A percentile compares a stretch with the other conserved stretches of the same genome.
Evolutionary conservation across 2,888 invertebrate species (phyloP).

Genomic region (Polia nebulosa): DNA sequence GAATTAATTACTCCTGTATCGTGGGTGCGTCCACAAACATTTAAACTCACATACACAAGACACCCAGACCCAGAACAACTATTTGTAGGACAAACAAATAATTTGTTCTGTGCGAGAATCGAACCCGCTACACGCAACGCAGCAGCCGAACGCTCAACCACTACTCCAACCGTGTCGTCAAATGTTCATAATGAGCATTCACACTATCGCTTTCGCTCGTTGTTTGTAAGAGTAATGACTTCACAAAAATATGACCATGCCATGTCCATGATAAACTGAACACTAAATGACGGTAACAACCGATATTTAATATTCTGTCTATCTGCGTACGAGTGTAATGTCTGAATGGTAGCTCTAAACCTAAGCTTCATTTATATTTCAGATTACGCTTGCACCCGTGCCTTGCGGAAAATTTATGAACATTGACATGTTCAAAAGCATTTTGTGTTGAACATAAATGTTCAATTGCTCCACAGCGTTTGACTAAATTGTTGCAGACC

Average conservation of each 20-base stretch:
- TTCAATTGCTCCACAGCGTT: conserved; percentile 2
- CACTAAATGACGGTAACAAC: no score
- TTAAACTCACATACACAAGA: no score
- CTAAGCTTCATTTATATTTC: not conserved
- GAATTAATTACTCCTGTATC: no score
- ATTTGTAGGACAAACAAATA: no score
- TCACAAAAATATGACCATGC: not conserved
- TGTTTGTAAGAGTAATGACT: not conserved
- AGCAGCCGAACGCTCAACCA: no score
- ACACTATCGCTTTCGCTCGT: not conserved
- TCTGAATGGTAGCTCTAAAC: not conserved
- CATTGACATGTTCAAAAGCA: conserved; percentile 18
- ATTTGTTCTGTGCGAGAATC: no score
- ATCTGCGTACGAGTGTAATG: not conserved
- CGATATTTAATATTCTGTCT: not conserved
- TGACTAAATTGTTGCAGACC: conserved; percentile 5
- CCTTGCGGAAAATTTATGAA: not conserved
- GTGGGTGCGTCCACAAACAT: no score
- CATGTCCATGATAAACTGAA: no score
- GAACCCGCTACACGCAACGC: no score
- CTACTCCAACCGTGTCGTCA: no score
- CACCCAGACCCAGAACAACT: no score
- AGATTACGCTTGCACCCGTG: not conserved
- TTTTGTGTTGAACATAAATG: conserved; percentile 5
- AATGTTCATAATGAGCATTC: not conserved